These are phyloP conservation scores for Drosophila orena DNA, from an alignment of 1,140 invertebrate species.

Conservation along the genomic window DNA sequence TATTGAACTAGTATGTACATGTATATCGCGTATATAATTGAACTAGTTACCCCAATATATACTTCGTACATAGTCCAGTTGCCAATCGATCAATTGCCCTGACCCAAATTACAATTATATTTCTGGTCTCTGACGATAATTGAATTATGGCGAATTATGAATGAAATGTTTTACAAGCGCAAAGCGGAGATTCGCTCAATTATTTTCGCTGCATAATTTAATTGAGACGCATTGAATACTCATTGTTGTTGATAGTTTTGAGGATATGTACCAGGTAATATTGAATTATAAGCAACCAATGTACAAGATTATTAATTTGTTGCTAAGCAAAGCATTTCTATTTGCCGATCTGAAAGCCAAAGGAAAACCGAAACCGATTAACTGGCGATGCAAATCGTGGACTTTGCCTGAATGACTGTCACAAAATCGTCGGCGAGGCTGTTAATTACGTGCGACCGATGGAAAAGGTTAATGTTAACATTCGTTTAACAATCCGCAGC, in stretches of 20 bases:
- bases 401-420: slow-evolving; percentile 14
- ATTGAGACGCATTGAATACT: not conserved
- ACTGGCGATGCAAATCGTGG: slow-evolving; percentile 4
- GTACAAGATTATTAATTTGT: too few species aligned
- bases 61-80: not conserved
- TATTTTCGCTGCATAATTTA: slow-evolving; percentile 2
- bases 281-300: not conserved
- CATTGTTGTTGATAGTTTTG: not conserved
- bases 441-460: slow-evolving; percentile 37
- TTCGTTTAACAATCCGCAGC: slow-evolving; percentile 38
- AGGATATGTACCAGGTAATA: not conserved
- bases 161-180: not conserved
- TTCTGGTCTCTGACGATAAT: slow-evolving; percentile 14
- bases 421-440: not conserved
- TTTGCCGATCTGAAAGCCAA: not conserved
- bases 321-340: not conserved
- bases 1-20: not conserved
- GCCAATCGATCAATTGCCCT: slow-evolving; percentile 25
- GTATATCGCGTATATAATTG: not conserved
- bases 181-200: slow-evolving; percentile 1
- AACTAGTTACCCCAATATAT: too few species aligned
- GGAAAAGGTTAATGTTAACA: slow-evolving; percentile 55
- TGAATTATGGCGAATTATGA: slow-evolving; percentile 11
- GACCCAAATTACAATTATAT: slow-evolving; percentile 20
- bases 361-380: slow-evolving; percentile 7